Conservation (phyloP, 2,797 vertebrate genomes). For the Vespertilio murinus region DNA sequence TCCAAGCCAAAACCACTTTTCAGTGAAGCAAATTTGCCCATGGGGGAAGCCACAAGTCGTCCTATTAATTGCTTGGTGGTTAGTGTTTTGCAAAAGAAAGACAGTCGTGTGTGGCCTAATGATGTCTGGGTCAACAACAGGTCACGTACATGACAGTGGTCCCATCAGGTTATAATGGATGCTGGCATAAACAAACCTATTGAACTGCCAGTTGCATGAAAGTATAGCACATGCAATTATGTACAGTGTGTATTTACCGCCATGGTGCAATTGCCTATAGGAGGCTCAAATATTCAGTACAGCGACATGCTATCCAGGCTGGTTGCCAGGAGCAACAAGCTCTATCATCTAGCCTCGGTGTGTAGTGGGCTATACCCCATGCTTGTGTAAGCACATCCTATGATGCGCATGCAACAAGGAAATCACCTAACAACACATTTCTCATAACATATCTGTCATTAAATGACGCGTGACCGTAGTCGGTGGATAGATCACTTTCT, state of each 20-base stretch:
- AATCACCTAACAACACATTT: neutral
- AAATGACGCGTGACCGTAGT: neutral
- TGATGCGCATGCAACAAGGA: neutral
- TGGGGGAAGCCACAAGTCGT: neutral
- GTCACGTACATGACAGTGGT: neutral
- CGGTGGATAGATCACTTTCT: neutral
- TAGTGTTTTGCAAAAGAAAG: neutral
- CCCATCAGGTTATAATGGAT: neutral
- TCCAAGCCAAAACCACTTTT: neutral
- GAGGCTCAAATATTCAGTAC: neutral
- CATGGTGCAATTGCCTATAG: too few relatives aligned
- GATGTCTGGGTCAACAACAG: neutral
- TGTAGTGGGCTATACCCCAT: neutral
- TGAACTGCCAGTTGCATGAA: neutral
- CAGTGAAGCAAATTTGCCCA: neutral
- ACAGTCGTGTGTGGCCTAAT: neutral
- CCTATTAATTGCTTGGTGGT: neutral
- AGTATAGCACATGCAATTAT: neutral
- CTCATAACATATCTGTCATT: neutral
- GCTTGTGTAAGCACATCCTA: neutral
- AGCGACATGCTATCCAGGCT: neutral
- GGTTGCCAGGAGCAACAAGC: neutral
- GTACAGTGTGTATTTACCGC: too few relatives aligned
- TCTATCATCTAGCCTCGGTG: neutral
- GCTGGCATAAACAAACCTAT: neutral